Conservation (phyloP, 2,888 invertebrate species). For the Caenorhabditis becei region DNA sequence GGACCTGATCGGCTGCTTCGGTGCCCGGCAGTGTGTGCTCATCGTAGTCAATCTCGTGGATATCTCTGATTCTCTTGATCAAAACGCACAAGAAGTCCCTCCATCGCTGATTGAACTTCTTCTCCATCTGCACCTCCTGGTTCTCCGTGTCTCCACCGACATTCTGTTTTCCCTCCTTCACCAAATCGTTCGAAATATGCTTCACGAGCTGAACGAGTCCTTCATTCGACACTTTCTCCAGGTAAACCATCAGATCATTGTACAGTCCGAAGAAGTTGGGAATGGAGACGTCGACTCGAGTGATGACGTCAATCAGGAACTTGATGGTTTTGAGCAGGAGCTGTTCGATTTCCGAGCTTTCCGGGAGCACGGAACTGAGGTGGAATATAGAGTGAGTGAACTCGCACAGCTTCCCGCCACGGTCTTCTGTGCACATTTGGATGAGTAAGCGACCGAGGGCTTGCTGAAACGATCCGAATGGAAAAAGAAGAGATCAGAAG, state of each 20-base stretch:
- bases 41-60: constrained; percentile 31
- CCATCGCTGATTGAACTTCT: constrained; percentile 52
- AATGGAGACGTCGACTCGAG: constrained; percentile 32
- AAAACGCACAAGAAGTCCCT: constrained; percentile 42
- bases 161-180: background rate
- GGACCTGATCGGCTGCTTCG: constrained; percentile 29
- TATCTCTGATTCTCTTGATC: constrained; percentile 22
- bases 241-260: constrained; percentile 45
- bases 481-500: background rate
- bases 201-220: constrained; percentile 25
- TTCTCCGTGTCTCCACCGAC: constrained; percentile 20
- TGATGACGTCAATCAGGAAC: constrained; percentile 33
- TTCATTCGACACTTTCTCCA: constrained; percentile 21
- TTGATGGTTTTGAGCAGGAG: constrained; percentile 19
- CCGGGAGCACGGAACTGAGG: constrained; percentile 11
- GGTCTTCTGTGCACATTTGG: constrained; percentile 40
- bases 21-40: constrained; percentile 16
- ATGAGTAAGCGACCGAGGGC: constrained; percentile 19
- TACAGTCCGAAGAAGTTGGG: constrained; percentile 57
- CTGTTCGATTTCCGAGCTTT: background rate
- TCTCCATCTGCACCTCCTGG: constrained; percentile 3
- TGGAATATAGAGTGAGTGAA: constrained; percentile 45
- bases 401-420: constrained; percentile 33
- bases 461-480: constrained; percentile 14
- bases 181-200: constrained; percentile 14